Percentiles rank a stretch among this genome's conserved stretches.
Evolutionary conservation across 2,888 invertebrate species (phyloP).

Genomic region (Acanthococcus lagerstroemiae): DNA sequence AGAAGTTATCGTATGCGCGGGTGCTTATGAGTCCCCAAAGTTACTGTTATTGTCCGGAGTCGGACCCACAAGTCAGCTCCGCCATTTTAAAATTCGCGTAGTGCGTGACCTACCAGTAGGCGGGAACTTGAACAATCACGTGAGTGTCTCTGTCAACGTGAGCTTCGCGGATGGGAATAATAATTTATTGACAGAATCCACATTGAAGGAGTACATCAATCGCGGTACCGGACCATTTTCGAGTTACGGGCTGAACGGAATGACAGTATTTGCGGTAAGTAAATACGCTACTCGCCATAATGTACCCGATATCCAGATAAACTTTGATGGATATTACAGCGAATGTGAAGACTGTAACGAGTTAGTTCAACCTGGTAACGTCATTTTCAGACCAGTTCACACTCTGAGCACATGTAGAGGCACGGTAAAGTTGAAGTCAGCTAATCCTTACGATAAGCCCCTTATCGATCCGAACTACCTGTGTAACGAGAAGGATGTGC

Average conservation of each 20-base stretch:
- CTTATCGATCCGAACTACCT: slow-evolving; percentile 48
- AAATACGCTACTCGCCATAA: slow-evolving; percentile 38
- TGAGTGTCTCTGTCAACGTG: slow-evolving; percentile 39
- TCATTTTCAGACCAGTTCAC: slow-evolving; percentile 36
- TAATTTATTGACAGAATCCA: slow-evolving; percentile 38
- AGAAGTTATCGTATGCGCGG: slow-evolving; percentile 56
- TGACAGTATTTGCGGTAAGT: slow-evolving; percentile 42
- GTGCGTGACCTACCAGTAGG: slow-evolving; percentile 47
- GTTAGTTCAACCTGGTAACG: slow-evolving; percentile 30
- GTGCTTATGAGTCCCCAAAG: slow-evolving; percentile 57
- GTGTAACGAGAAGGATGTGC: slow-evolving; percentile 42
- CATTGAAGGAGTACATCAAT: slow-evolving; percentile 39
- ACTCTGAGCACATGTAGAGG: slow-evolving; percentile 42
- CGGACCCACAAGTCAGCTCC: slow-evolving; percentile 47
- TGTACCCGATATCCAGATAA: slow-evolving; percentile 43
- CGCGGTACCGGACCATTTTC: slow-evolving; percentile 42
- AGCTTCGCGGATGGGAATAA: slow-evolving; percentile 32
- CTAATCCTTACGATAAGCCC: slow-evolving; percentile 46
- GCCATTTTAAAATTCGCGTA: slow-evolving; percentile 43
- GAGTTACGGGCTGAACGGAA: slow-evolving; percentile 44
- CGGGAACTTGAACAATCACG: slow-evolving; percentile 49
- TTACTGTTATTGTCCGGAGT: slow-evolving; percentile 59
- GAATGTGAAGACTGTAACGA: slow-evolving; percentile 23
- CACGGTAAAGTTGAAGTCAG: slow-evolving; percentile 41
- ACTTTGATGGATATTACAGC: slow-evolving; percentile 41